phyloP scores from a whole-genome alignment of 35 echinoderm and acorn worm species.

The Ophioderma brevispina region DNA sequence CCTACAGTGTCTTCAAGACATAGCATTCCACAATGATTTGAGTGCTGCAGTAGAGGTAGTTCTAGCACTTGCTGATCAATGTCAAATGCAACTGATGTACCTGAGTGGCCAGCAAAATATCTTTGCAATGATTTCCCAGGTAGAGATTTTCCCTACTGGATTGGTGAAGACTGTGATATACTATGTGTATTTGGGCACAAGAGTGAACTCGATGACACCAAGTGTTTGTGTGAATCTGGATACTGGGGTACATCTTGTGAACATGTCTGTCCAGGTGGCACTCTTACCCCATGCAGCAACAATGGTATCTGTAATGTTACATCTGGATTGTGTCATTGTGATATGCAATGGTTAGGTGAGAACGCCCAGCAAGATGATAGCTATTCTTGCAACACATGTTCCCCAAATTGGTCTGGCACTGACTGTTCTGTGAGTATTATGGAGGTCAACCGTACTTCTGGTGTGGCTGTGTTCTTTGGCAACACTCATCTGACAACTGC shows the following conservation, averaged over 20 bases:
- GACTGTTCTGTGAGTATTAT: constrained; percentile 39
- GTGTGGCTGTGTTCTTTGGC: constrained; percentile 48
- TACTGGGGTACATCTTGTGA: constrained; percentile 68
- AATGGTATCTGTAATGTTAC: constrained; percentile 58
- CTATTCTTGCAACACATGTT: constrained; percentile 64
- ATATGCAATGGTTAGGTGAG: constrained; percentile 74
- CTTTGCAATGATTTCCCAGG: constrained; percentile 59
- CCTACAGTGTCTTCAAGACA: constrained; percentile 72
- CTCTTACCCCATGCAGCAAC: constrained; percentile 60
- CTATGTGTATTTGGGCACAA: constrained; percentile 68
- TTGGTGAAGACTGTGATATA: constrained; percentile 60
- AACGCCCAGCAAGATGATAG: background rate
- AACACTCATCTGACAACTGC: constrained; percentile 53
- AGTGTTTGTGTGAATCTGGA: constrained; percentile 70
- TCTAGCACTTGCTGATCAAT: constrained; percentile 63
- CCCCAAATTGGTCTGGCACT: constrained; percentile 50
- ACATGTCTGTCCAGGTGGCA: constrained; percentile 64
- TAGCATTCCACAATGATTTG: constrained; percentile 65
- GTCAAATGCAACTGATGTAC: constrained; percentile 16
- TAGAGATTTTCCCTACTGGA: constrained; percentile 72
- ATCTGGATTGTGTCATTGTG: constrained; percentile 67
- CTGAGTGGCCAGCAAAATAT: constrained; percentile 56
- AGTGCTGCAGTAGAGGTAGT: constrained; percentile 70
- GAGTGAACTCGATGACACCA: background rate
- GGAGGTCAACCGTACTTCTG: constrained; percentile 6